These are phyloP conservation scores for Sinohyriopsis cumingii DNA, from an alignment of 2,888 invertebrate species.

Conservation along the genomic window DNA sequence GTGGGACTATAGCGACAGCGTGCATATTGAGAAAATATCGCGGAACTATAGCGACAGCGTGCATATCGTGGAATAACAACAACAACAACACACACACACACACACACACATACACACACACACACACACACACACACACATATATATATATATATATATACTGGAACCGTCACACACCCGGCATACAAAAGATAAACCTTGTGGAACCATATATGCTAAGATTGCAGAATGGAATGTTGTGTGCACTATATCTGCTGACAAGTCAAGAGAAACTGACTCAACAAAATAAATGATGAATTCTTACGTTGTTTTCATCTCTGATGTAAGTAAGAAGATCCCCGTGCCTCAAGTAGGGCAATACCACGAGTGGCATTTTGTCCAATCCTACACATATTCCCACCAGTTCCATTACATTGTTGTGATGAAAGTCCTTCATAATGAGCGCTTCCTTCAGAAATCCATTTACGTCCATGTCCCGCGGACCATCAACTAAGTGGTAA, in stretches of 20 bases:
- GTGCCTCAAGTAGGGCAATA: conserved; percentile 75
- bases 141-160: too few relatives aligned
- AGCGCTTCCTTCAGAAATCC: conserved; percentile 74
- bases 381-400: conserved; percentile 73
- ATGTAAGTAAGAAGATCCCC: conserved; percentile 73
- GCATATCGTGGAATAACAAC: too few relatives aligned
- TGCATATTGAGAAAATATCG: too few relatives aligned
- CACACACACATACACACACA: too few relatives aligned
- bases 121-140: too few relatives aligned
- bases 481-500: too few relatives aligned
- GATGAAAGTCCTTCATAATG: conserved; percentile 75
- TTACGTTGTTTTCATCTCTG: conserved; percentile 69
- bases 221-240: background rate
- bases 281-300: conserved; percentile 15
- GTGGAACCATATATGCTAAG: background rate
- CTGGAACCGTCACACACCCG: too few relatives aligned
- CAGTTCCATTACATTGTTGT: conserved; percentile 73
- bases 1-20: too few relatives aligned
- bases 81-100: too few relatives aligned
- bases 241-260: background rate
- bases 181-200: too few relatives aligned
- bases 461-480: conserved; percentile 51
- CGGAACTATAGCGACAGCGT: too few relatives aligned
- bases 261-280: background rate
- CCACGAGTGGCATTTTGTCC: conserved; percentile 73